Conservation (phyloP, 2,113 vertebrate genomes). For the Nerophis ophidion region DNA sequence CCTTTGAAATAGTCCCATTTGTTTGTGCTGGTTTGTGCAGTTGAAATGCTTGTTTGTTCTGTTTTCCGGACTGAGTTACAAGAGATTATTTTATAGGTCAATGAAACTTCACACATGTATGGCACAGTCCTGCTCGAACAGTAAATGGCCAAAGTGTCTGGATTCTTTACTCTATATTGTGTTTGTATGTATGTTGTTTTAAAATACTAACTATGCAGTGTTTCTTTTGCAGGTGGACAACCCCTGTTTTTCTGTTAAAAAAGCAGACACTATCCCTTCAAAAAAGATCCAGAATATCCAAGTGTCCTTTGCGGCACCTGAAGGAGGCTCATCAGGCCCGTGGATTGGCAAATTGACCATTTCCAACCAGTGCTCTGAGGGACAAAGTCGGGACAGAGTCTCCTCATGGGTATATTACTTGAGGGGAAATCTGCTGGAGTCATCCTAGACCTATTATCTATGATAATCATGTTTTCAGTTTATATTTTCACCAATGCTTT, state of each 20-base stretch:
- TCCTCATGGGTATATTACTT: constrained; percentile 81
- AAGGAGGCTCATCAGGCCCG: constrained; percentile 27
- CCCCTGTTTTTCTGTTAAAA: constrained; percentile 70
- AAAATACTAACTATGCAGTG: background rate
- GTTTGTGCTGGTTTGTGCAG: too few species aligned
- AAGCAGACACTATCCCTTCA: constrained; percentile 52
- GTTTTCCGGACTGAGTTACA: too few species aligned
- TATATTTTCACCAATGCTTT: too few species aligned
- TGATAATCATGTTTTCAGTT: too few species aligned
- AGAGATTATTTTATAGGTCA: too few species aligned
- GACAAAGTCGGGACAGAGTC: constrained; percentile 17
- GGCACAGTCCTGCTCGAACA: too few species aligned
- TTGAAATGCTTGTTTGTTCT: too few species aligned
- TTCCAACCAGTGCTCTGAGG: constrained; percentile 57
- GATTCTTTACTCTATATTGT: too few species aligned
- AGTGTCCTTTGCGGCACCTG: constrained; percentile 66
- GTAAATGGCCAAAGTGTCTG: too few species aligned
- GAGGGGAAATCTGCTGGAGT: constrained; percentile 60
- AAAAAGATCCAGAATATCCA: constrained; percentile 71
- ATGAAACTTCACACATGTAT: too few species aligned
- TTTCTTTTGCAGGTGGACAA: constrained; percentile 63
- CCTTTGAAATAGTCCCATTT: too few species aligned
- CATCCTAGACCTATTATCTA: constrained; percentile 1
- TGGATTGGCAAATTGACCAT: constrained; percentile 73
- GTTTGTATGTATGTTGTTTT: background rate